These are phyloP conservation scores for Diadophis punctatus DNA, from an alignment of 2,113 vertebrate species.

Conservation along the genomic window DNA sequence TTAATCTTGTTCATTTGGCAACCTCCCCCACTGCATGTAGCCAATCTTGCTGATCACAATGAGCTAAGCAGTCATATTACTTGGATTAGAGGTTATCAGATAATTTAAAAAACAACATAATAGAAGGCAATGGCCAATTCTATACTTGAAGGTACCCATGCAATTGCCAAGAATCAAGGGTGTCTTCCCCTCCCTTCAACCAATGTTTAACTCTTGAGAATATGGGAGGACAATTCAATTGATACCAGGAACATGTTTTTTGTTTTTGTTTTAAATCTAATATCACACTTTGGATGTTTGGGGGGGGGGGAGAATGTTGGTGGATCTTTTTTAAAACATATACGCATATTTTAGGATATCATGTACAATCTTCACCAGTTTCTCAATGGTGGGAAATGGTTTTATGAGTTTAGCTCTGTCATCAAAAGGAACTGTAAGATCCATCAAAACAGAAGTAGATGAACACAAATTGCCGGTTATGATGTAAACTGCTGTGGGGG, in stretches of 20 bases:
- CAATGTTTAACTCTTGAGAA: background rate
- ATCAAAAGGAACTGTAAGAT: background rate
- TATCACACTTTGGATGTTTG: background rate
- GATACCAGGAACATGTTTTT: background rate
- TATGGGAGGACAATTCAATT: background rate
- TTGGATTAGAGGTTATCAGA: background rate
- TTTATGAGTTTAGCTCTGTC: background rate
- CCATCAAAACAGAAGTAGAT: background rate
- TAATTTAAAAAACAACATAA: background rate
- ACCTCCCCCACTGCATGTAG: background rate
- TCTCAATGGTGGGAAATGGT: background rate
- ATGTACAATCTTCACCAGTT: background rate
- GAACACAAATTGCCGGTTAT: background rate
- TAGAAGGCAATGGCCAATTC: background rate
- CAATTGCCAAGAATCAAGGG: background rate
- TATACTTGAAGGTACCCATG: background rate
- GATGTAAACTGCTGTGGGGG: background rate
- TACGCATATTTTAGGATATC: background rate
- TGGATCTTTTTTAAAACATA: background rate
- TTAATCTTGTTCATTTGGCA: background rate
- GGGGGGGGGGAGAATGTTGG: background rate
- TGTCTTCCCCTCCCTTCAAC: background rate
- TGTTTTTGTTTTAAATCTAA: background rate
- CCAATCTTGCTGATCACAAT: background rate
- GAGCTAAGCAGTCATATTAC: background rate